These are phyloP conservation scores for Chaunax sp. DNA, from an alignment of 2,797 vertebrate genomes.

Conservation along the genomic window DNA sequence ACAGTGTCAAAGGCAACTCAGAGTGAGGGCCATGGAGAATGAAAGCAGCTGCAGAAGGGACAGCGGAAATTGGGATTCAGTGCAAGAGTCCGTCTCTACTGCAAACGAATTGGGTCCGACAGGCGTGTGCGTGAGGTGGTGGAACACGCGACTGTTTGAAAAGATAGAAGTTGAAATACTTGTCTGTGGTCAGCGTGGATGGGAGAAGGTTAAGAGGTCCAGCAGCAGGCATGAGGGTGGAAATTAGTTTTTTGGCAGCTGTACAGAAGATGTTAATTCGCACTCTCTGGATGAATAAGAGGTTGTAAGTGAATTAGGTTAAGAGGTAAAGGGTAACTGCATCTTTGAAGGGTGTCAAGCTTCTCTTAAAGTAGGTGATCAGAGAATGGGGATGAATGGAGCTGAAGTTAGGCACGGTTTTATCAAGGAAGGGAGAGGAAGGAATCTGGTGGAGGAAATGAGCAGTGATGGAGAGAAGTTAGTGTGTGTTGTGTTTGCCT, in stretches of 20 bases:
- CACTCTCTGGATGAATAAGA: constrained; percentile 8
- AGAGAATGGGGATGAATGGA: constrained; percentile 13
- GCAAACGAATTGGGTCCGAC: neutral
- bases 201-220: neutral
- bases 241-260: constrained; percentile 42
- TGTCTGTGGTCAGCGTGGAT: no score
- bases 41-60: constrained; percentile 25
- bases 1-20: constrained; percentile 32
- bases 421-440: constrained; percentile 6
- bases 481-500: neutral
- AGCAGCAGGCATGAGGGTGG: neutral
- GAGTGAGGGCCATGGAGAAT: constrained; percentile 12
- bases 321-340: constrained; percentile 60
- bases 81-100: neutral
- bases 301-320: constrained; percentile 38
- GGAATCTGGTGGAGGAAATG: constrained; percentile 3
- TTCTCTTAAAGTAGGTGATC: neutral
- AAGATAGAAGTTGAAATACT: constrained; percentile 1
- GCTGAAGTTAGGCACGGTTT: constrained; percentile 13
- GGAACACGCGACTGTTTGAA: no score
- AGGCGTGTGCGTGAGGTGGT: no score
- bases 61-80: neutral
- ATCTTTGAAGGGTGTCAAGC: constrained; percentile 24
- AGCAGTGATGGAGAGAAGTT: neutral
- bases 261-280: constrained; percentile 22